Conservation (phyloP, 2,888 invertebrate genomes). For the Drosophila fungiperda region DNA sequence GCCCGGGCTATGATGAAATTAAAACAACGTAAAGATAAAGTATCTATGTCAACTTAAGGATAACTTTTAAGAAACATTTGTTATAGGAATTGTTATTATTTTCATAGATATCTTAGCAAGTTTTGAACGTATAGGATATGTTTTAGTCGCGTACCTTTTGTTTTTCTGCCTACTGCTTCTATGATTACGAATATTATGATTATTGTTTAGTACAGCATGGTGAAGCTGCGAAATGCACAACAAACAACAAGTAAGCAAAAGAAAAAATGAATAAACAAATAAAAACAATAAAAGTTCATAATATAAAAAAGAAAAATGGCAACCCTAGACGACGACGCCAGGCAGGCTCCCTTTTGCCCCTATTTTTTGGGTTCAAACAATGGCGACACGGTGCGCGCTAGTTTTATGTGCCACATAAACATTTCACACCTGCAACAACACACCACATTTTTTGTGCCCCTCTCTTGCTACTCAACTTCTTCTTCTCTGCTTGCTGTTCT, state of each 20-base stretch:
- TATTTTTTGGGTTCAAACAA: constrained; percentile 47
- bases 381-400: constrained; percentile 71
- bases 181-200: constrained; percentile 79
- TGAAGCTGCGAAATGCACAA: constrained; percentile 7
- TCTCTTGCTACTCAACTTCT: constrained; percentile 8
- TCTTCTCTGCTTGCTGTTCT: constrained; percentile 4
- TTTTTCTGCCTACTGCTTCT: constrained; percentile 33
- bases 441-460: background rate
- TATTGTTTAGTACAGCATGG: constrained; percentile 67
- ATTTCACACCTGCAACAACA: constrained; percentile 48
- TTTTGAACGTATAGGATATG: background rate
- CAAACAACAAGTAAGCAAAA: constrained; percentile 16
- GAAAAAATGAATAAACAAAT: constrained; percentile 50
- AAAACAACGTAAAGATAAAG: background rate
- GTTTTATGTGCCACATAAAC: constrained; percentile 76
- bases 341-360: constrained; percentile 4
- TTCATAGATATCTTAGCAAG: background rate
- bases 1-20: background rate
- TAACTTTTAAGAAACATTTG: background rate
- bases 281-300: constrained; percentile 76
- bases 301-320: constrained; percentile 60
- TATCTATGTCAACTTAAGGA: background rate
- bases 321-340: constrained; percentile 27
- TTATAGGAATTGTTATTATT: background rate
- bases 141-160: background rate